These are phyloP conservation scores for Latrodectus hesperus DNA, from an alignment of 2,888 invertebrate genomes.

Conservation along the genomic window DNA sequence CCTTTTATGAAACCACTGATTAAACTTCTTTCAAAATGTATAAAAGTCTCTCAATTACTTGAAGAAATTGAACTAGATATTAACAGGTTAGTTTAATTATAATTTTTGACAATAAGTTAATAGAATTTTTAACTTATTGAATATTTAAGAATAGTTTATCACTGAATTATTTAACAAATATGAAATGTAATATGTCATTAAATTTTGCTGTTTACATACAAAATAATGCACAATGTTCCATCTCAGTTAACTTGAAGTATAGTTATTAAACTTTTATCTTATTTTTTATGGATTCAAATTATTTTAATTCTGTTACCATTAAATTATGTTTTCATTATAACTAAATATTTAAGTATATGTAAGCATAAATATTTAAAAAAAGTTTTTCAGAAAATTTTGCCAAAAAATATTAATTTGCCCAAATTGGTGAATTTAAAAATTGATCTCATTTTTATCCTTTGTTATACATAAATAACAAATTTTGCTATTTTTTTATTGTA, in stretches of 20 bases:
- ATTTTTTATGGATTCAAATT: too few relatives aligned
- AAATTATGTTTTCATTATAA: too few relatives aligned
- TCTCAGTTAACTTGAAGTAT: not conserved
- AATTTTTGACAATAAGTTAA: not conserved
- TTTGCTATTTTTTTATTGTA: too few relatives aligned
- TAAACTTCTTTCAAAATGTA: conserved; percentile 20
- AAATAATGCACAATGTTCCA: not conserved
- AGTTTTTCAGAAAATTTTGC: too few relatives aligned
- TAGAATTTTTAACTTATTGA: not conserved
- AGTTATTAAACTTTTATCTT: too few relatives aligned
- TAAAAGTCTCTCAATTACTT: conserved; percentile 47
- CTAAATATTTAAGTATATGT: too few relatives aligned
- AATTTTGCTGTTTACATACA: not conserved
- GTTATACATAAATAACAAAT: too few relatives aligned
- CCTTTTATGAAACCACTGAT: conserved; percentile 23
- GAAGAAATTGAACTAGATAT: conserved; percentile 54
- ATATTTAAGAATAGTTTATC: not conserved
- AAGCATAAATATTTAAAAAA: too few relatives aligned
- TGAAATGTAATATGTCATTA: not conserved
- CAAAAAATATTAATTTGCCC: too few relatives aligned
- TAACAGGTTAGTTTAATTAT: conserved; percentile 27
- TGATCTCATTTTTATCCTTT: too few relatives aligned
- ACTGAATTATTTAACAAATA: not conserved
- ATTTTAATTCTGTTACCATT: too few relatives aligned
- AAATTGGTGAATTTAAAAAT: too few relatives aligned